A percentile compares a stretch with the other conserved stretches of the same genome.
These are phyloP conservation scores for Eubasilissa splendida DNA, from an alignment of 2,888 invertebrate species.

Conservation along the genomic window DNA sequence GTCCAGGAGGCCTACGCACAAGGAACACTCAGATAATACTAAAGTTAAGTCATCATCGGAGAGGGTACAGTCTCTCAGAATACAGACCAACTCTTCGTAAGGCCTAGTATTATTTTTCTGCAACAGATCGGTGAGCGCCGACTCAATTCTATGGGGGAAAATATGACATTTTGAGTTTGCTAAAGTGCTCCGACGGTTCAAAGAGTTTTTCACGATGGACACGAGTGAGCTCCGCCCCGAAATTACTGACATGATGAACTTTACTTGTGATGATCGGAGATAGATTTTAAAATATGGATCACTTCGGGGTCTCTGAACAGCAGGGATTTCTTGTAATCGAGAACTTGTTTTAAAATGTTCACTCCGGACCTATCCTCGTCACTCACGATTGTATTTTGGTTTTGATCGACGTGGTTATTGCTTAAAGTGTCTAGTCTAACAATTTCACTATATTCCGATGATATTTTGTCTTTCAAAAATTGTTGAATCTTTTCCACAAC, in stretches of 20 bases:
- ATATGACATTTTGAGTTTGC: slow-evolving; percentile 68
- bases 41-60: slow-evolving; percentile 68
- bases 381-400: slow-evolving; percentile 49
- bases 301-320: slow-evolving; percentile 70
- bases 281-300: slow-evolving; percentile 66
- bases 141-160: slow-evolving; percentile 68
- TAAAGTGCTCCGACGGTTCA: slow-evolving; percentile 66
- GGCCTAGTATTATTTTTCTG: slow-evolving; percentile 65
- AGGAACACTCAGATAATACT: slow-evolving; percentile 67
- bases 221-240: slow-evolving; percentile 66
- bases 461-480: slow-evolving; percentile 70
- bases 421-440: slow-evolving; percentile 60
- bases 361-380: slow-evolving; percentile 47
- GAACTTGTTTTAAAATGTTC: slow-evolving; percentile 65
- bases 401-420: slow-evolving; percentile 45
- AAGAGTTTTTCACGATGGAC: slow-evolving; percentile 68
- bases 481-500: slow-evolving; percentile 70
- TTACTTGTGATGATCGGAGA: slow-evolving; percentile 62
- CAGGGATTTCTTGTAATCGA: slow-evolving; percentile 70
- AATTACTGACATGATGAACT: slow-evolving; percentile 65
- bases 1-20: slow-evolving; percentile 67
- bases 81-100: slow-evolving; percentile 69
- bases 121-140: slow-evolving; percentile 66
- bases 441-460: slow-evolving; percentile 64
- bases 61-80: slow-evolving; percentile 66